phyloP scores from a whole-genome alignment of 1,140 invertebrate genomes.

The Bursaphelenchus mucronatus region DNA sequence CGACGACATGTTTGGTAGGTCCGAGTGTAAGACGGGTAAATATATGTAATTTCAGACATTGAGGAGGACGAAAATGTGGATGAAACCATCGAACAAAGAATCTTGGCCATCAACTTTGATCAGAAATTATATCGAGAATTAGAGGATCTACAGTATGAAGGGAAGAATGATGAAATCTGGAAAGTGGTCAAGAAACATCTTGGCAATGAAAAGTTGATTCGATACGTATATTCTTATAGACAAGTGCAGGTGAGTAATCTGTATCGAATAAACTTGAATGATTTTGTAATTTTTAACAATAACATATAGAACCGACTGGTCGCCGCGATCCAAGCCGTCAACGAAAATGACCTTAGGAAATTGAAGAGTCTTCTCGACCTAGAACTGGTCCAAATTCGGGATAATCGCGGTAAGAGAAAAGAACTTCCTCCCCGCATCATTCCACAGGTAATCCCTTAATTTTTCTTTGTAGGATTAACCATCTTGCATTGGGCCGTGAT shows the following conservation, averaged over 20 bases:
- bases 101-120: conserved; percentile 46
- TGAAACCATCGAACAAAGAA: conserved; percentile 36
- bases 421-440: conserved; percentile 1
- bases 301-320: conserved; percentile 38
- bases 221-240: conserved; percentile 50
- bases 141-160: conserved; percentile 54
- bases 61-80: conserved; percentile 48
- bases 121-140: conserved; percentile 43
- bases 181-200: conserved; percentile 52
- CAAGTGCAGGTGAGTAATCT: conserved; percentile 49
- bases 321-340: conserved; percentile 45
- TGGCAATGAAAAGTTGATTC: conserved; percentile 47
- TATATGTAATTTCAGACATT: conserved; percentile 14
- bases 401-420: conserved; percentile 42
- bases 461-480: conserved; percentile 46
- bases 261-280: not conserved
- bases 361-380: conserved; percentile 39
- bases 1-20: conserved; percentile 24
- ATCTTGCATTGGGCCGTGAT: conserved; percentile 54
- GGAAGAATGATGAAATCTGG: conserved; percentile 54
- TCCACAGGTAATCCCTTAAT: conserved; percentile 17
- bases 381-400: conserved; percentile 50
- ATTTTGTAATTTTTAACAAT: not conserved
- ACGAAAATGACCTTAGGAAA: conserved; percentile 47
- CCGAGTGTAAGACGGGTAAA: conserved; percentile 2